Evolutionary conservation across 2,888 invertebrate genomes (phyloP).

Genomic region (Eumerus sabulonum): DNA sequence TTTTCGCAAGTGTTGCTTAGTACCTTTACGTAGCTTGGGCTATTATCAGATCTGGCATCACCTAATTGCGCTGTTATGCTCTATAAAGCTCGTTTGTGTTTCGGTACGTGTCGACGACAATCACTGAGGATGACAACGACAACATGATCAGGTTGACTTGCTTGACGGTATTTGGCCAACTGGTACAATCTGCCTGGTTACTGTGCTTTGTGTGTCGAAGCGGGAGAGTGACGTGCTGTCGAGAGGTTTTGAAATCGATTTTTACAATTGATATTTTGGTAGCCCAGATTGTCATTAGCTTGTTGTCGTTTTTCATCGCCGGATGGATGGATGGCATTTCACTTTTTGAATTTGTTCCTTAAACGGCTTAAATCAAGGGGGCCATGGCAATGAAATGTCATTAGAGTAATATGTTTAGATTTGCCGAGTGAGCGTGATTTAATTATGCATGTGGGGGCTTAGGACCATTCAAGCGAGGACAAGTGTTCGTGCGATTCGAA

Average conservation of each 20-base stretch:
- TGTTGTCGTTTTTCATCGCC: background rate
- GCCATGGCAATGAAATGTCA: conserved; percentile 28
- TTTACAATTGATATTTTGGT: conserved; percentile 19
- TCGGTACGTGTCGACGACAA: background rate
- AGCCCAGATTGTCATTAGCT: conserved; percentile 38
- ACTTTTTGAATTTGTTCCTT: conserved; percentile 6
- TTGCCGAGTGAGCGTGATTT: too few relatives aligned
- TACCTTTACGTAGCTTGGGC: conserved; percentile 7
- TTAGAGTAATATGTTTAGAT: conserved; percentile 6
- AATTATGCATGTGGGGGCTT: background rate
- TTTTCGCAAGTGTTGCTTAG: conserved; percentile 12
- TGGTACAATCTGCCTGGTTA: background rate
- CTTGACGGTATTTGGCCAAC: conserved; percentile 28
- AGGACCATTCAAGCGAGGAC: too few relatives aligned
- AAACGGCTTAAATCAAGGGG: conserved; percentile 9
- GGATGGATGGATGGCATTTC: background rate
- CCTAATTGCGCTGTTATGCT: conserved; percentile 35
- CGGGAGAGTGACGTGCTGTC: conserved; percentile 22
- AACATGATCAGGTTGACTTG: conserved; percentile 31
- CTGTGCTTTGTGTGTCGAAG: conserved; percentile 39
- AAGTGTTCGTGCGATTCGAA: too few relatives aligned
- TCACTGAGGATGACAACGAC: conserved; percentile 8
- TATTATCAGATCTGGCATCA: conserved; percentile 54
- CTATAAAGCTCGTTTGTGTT: conserved; percentile 7
- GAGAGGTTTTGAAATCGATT: conserved; percentile 27